Evolutionary conservation across 2,888 invertebrate species (phyloP).

Genomic region (Synergus itoensis): DNA sequence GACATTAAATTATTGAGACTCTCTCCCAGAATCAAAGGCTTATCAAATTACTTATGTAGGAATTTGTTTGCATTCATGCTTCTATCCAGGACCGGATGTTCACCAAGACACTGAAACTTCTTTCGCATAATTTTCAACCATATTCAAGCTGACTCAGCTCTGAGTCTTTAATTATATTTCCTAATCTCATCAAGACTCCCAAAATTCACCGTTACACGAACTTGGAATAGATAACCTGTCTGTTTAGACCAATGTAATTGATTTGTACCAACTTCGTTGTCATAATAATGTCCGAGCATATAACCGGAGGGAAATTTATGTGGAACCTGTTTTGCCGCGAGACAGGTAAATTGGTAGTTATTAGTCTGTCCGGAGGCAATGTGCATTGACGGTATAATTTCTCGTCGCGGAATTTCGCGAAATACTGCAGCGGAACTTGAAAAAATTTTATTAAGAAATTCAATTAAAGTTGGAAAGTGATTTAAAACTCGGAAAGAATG

Average conservation of each 20-base stretch:
- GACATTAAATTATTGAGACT: constrained; percentile 17
- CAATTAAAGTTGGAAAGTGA: constrained; percentile 28
- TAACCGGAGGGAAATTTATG: constrained; percentile 68
- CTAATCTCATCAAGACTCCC: constrained; percentile 29
- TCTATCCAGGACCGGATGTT: constrained; percentile 25
- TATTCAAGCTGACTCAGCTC: constrained; percentile 21
- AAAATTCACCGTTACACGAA: constrained; percentile 44
- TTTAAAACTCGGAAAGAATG: background rate
- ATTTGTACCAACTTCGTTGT: constrained; percentile 69
- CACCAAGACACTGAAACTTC: constrained; percentile 7
- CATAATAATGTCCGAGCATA: constrained; percentile 65
- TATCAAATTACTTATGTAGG: constrained; percentile 41
- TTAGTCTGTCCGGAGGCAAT: constrained; percentile 65
- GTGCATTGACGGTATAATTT: constrained; percentile 52
- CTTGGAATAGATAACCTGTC: constrained; percentile 42
- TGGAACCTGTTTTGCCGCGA: constrained; percentile 67
- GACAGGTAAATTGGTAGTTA: constrained; percentile 73
- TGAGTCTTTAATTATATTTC: constrained; percentile 35
- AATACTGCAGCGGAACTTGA: background rate
- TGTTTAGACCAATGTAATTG: constrained; percentile 64
- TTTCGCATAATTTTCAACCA: constrained; percentile 11
- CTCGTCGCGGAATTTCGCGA: constrained; percentile 13
- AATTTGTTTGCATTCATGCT: constrained; percentile 35
- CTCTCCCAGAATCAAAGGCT: constrained; percentile 14
- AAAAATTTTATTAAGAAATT: constrained; percentile 35